A percentile compares a stretch with the other conserved stretches of the same genome.
phyloP scores from a whole-genome alignment of 2,113 vertebrate genomes.

The Callocephalon fimbriatum region DNA sequence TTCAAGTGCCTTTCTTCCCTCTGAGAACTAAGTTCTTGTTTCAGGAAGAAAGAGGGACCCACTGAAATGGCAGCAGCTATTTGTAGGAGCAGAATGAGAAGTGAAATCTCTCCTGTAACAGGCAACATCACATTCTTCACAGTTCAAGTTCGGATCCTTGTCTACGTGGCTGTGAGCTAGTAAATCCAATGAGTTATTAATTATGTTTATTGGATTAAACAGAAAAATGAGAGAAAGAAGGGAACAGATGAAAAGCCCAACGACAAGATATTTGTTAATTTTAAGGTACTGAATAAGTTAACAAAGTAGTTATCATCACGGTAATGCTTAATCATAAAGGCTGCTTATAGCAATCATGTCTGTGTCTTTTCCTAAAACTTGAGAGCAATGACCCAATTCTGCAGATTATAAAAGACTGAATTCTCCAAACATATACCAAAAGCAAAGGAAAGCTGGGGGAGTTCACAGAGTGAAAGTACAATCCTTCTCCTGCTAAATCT shows the following conservation, averaged over 20 bases:
- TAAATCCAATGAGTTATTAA: background rate
- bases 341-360: background rate
- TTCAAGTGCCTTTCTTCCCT: background rate
- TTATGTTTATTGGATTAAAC: background rate
- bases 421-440: constrained; percentile 25
- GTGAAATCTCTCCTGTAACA: background rate
- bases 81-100: background rate
- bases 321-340: background rate
- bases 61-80: background rate
- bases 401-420: background rate
- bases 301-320: background rate
- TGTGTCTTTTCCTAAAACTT: background rate
- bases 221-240: background rate
- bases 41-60: background rate
- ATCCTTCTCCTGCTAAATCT: background rate
- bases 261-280: background rate
- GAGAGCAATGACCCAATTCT: background rate
- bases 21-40: background rate
- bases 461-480: background rate
- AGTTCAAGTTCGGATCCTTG: background rate
- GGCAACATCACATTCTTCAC: background rate
- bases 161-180: background rate
- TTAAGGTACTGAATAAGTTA: background rate
- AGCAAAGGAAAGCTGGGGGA: background rate
- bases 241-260: background rate